Conservation (phyloP, 2,113 vertebrate genomes). For the Speoplatyrhinus poulsoni region DNA sequence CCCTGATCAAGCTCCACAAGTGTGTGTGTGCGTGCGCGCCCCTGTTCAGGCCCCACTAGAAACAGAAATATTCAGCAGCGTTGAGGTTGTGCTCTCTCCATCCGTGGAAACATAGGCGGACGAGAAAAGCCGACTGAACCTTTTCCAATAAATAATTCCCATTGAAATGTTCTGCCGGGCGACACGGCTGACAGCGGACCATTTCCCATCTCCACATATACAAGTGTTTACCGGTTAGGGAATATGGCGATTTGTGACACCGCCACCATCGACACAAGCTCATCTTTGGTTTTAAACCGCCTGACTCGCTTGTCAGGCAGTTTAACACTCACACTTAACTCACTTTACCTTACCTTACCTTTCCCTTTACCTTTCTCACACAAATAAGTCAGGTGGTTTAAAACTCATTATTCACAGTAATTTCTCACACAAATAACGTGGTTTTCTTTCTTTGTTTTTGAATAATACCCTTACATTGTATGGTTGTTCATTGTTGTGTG, state of each 20-base stretch:
- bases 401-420: too few species aligned
- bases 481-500: too few species aligned
- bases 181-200: slow-evolving; percentile 42
- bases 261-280: too few species aligned
- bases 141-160: slow-evolving; percentile 67
- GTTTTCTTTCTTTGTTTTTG: too few species aligned
- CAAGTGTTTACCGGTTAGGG: slow-evolving; percentile 24
- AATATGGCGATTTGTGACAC: neutral
- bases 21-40: slow-evolving; percentile 27
- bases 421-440: neutral
- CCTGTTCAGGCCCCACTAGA: slow-evolving; percentile 58
- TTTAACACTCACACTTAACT: too few species aligned
- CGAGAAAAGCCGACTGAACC: slow-evolving; percentile 54
- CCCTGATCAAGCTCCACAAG: too few species aligned
- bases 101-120: slow-evolving; percentile 39
- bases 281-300: too few species aligned
- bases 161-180: slow-evolving; percentile 57
- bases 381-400: too few species aligned
- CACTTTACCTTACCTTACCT: too few species aligned
- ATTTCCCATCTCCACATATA: slow-evolving; percentile 31
- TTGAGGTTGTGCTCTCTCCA: slow-evolving; percentile 5
- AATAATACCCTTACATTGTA: too few species aligned
- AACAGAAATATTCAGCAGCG: slow-evolving; percentile 73
- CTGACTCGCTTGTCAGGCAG: too few species aligned
- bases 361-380: too few species aligned